These are phyloP conservation scores for Melieria omissa DNA, from an alignment of 2,888 invertebrate genomes.

Conservation along the genomic window DNA sequence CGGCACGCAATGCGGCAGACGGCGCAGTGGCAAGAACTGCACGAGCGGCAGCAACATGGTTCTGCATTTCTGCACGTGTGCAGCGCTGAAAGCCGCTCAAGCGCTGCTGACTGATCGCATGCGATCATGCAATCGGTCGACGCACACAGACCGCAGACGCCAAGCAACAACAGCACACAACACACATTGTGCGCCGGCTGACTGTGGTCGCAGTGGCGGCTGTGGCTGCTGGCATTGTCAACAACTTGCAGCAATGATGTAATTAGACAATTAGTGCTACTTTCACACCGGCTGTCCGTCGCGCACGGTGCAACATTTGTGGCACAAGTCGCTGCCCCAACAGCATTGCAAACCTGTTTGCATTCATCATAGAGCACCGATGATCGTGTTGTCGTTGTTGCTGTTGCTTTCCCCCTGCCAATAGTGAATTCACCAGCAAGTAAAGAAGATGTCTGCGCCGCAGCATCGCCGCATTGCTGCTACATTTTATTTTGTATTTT, in stretches of 20 bases:
- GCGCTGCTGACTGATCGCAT: conserved; percentile 31
- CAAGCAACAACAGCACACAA: background rate
- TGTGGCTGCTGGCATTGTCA: conserved; percentile 23
- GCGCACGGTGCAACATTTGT: background rate
- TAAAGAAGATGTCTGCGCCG: background rate
- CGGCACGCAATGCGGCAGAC: conserved; percentile 36
- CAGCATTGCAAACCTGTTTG: background rate
- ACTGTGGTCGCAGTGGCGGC: too few relatives aligned
- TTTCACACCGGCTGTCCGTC: conserved; percentile 50
- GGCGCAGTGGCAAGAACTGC: background rate
- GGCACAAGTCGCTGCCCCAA: background rate
- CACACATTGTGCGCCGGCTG: background rate
- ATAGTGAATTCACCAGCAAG: too few relatives aligned
- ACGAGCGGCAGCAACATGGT: too few relatives aligned
- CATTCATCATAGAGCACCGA: background rate
- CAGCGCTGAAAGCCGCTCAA: conserved; percentile 28
- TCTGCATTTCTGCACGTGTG: background rate
- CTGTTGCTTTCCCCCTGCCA: background rate
- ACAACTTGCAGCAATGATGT: conserved; percentile 38
- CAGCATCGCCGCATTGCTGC: background rate
- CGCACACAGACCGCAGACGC: background rate
- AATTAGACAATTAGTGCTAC: conserved; percentile 60
- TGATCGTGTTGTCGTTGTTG: background rate
- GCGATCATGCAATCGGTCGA: conserved; percentile 36
- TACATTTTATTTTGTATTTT: background rate